phyloP scores from a whole-genome alignment of 2,888 invertebrate genomes.

The Embidobia sp. region DNA sequence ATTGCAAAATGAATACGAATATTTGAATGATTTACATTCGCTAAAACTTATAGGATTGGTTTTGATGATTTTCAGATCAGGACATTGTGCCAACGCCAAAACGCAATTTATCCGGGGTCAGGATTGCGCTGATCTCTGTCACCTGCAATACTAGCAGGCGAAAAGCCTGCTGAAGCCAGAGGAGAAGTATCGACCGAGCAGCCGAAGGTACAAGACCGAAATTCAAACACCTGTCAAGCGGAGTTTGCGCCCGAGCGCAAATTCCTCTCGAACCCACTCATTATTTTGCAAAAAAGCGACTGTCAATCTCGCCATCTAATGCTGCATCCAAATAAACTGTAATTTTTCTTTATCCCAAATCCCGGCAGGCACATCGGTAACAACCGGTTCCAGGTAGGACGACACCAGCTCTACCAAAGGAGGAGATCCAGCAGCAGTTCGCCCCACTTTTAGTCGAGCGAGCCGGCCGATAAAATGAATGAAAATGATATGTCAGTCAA shows the following conservation, averaged over 20 bases:
- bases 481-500: slow-evolving; percentile 81
- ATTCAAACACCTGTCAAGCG: too few species aligned
- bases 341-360: not conserved
- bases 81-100: too few species aligned
- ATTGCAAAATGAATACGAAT: too few species aligned
- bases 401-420: slow-evolving; percentile 39
- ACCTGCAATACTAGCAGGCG: slow-evolving; percentile 57
- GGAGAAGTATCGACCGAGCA: slow-evolving; percentile 57
- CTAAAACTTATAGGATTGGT: too few species aligned
- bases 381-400: slow-evolving; percentile 57
- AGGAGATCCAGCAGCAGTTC: slow-evolving; percentile 49
- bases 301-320: too few species aligned
- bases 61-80: too few species aligned
- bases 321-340: too few species aligned
- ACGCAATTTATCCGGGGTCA: too few species aligned
- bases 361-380: slow-evolving; percentile 45
- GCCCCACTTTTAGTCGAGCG: slow-evolving; percentile 32
- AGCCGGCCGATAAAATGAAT: slow-evolving; percentile 79
- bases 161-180: slow-evolving; percentile 21
- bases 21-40: too few species aligned
- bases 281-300: not conserved
- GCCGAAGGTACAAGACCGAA: too few species aligned
- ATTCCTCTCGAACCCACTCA: not conserved
- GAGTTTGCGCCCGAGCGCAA: not conserved
- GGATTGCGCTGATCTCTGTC: too few species aligned